Percentiles rank a stretch among this genome's conserved stretches.
These are phyloP conservation scores for Neelides sp. DNA, from an alignment of 1,140 invertebrate genomes.

Conservation along the genomic window DNA sequence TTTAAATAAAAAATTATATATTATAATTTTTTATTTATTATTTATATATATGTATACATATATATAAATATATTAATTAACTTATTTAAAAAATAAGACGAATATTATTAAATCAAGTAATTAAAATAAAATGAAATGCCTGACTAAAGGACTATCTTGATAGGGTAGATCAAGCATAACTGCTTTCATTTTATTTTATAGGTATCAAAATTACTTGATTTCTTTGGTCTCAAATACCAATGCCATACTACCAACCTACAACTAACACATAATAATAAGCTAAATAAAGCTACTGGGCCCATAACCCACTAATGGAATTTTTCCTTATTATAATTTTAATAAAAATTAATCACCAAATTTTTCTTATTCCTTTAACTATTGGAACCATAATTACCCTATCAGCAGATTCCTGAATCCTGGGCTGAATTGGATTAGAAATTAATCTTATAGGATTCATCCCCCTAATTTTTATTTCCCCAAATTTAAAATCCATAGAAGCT, in stretches of 20 bases:
- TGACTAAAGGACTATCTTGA: slow-evolving; percentile 32
- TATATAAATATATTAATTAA: slow-evolving; percentile 7
- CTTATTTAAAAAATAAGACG: slow-evolving; percentile 5
- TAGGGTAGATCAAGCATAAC: slow-evolving; percentile 24
- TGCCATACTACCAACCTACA: slow-evolving; percentile 20
- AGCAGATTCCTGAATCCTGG: slow-evolving; percentile 7
- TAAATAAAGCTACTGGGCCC: slow-evolving; percentile 32
- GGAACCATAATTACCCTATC: slow-evolving; percentile 13
- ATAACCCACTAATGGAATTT: slow-evolving; percentile 28
- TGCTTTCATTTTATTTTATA: slow-evolving; percentile 14
- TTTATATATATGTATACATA: slow-evolving; percentile 9
- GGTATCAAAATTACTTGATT: slow-evolving; percentile 16
- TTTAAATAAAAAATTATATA: slow-evolving; percentile 7
- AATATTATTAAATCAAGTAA: slow-evolving; percentile 1
- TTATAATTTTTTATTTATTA: slow-evolving; percentile 6
- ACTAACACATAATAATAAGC: slow-evolving; percentile 31
- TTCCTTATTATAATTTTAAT: slow-evolving; percentile 26
- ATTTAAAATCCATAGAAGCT: background rate
- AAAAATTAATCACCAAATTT: slow-evolving; percentile 14
- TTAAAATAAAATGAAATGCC: slow-evolving; percentile 22
- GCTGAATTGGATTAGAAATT: slow-evolving; percentile 24
- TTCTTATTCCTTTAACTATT: slow-evolving; percentile 12
- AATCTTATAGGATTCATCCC: slow-evolving; percentile 28
- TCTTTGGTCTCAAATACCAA: slow-evolving; percentile 25
- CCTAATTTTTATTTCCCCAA: slow-evolving; percentile 17